phyloP scores from a whole-genome alignment of 2,113 vertebrate genomes.

The Suncus etruscus region DNA sequence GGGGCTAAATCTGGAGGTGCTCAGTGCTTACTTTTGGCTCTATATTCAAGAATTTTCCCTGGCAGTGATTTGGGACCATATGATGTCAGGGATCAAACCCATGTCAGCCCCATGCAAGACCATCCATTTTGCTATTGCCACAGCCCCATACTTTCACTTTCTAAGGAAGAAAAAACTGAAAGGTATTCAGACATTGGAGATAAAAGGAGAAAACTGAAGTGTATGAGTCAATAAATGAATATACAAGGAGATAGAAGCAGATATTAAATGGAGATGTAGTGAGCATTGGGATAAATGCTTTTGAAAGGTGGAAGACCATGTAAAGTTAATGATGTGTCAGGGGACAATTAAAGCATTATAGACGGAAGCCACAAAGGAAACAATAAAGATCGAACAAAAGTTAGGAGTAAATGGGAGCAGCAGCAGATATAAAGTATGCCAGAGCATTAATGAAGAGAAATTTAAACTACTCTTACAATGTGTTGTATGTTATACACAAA shows the following conservation, averaged over 20 bases:
- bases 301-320: neutral
- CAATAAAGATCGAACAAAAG: neutral
- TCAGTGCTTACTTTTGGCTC: no score
- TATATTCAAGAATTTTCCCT: no score
- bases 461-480: constrained; percentile 3
- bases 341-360: neutral
- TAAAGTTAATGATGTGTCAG: constrained; percentile 1
- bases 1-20: no score
- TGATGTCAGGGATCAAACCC: no score
- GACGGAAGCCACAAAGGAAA: constrained; percentile 31
- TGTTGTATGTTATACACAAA: neutral
- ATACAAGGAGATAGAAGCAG: neutral
- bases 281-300: neutral
- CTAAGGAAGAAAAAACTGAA: constrained; percentile 3
- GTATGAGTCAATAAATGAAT: neutral
- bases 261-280: neutral
- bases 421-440: neutral
- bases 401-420: constrained; percentile 7
- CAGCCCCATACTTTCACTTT: neutral
- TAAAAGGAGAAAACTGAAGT: neutral
- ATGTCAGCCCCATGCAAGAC: no score
- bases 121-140: no score
- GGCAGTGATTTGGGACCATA: no score
- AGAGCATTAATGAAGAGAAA: constrained; percentile 32
- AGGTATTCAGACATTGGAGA: neutral